Base-by-base conservation (phyloP, 2,888 invertebrate species). In the Lepetodrilus schrolli region DNA sequence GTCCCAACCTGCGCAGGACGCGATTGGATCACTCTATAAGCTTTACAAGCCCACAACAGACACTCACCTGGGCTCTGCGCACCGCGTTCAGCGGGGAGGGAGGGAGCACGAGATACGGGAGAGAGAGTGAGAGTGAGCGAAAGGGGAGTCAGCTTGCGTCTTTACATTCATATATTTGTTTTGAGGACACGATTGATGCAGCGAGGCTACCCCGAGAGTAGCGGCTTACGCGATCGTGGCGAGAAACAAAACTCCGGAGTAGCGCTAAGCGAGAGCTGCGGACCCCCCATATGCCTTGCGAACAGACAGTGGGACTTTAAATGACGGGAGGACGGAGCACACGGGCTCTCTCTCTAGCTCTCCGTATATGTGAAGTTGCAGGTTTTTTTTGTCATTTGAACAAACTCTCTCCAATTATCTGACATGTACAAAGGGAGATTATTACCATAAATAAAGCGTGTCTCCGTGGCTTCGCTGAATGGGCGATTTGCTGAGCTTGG, bases 331-430 rank as follows among this genome's bases (percentile, higher is more conserved):
- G 30, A 58, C 17, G 30, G 30, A 13, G 26, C 23, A 30, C 48
- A 13, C 26, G 30, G 58, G 17, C 58, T 58, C 26, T 17, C 34
- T 26, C 58, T 26, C 23, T 5, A 30, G 30, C 48, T 3, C 48
- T 48, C 17, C 48, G 48, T 48, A 17, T 48, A 21, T 21, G 48
- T 17, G 58, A 30, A 17, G 17, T 47, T 47, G 8, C 68, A n/a
- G 43, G 43, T 68, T 68, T n/a, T n/a, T n/a, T n/a, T n/a, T n/a
- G 43, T 68, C 68, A 47, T 68, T 43, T 68, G 43, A 68, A 68
- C 68, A 68, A 68, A 68, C 68, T 43, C 38, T 38, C 68, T 47
- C 68, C 47, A 38, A 47, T 68, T 68, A 43, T 47, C 68, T 47
- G 34, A 26, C 68, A 68, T 43, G 43, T 68, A 68, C 68, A 68